Base-by-base conservation (phyloP, 2,888 invertebrate species). In the Chrysolina americana region DNA sequence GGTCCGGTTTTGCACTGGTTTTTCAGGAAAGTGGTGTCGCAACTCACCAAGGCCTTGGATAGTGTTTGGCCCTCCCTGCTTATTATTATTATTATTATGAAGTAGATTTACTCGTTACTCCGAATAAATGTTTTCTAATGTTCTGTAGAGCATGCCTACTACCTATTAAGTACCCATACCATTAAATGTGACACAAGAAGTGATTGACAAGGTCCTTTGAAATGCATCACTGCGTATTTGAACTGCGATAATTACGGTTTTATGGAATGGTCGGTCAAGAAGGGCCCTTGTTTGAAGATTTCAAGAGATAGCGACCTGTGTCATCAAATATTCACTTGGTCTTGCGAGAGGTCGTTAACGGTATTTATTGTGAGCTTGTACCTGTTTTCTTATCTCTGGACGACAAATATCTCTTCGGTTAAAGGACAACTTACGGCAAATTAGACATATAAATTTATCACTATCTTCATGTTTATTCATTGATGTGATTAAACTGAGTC, bases 381-480 rank as follows among this genome's bases (percentile, higher is more conserved):
- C 78, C 71, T 81, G 81, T 82, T 82, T 71, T 78, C 79, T 82
- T 81, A 82, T 82, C 82, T 80, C 74, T 74, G 74, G 76, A 79
- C 81, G 78, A 76, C 75, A 75, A 73, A 79, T 78, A 76, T 75
- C 76, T 77, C 78, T 79, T 78, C 77, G 76, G 71, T 74, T 72
- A 72, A 71, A 76, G 72, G 78, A 80, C 79, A 79, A 81, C 79
- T 80, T 80, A 80, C 76, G 73, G 79, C 77, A 80, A 81, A 81
- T 79, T 77, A 78, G 72, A 70, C 74, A 68, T 75, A 78, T 80
- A 77, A 76, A 72, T 79, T 74, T 75, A 72, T 70, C 70, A 68
- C 63, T 75, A 77, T 72, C 75, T 75, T 76, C 64, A 62, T 73
- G 68, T 59, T 77, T 71, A 73, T 77, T 73, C 75, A 66, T 13